A percentile compares a stretch with the other conserved stretches of the same genome.
Conservation (phyloP, 2,113 vertebrate genomes). For the Corvus hawaiiensis region DNA sequence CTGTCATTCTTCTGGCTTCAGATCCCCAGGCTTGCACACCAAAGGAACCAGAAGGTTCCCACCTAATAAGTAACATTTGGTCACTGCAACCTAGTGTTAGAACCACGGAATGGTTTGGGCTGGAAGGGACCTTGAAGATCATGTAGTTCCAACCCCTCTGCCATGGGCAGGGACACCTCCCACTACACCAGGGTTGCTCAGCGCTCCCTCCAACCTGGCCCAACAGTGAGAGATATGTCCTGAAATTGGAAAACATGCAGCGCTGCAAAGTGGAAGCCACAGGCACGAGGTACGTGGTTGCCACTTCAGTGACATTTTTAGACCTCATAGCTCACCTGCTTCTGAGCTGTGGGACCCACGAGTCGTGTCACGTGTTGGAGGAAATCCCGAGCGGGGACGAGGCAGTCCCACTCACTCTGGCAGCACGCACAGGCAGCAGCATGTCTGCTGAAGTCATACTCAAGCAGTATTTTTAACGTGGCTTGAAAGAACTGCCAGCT, state of each 20-base stretch:
- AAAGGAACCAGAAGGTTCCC: background rate
- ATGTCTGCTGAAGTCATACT: conserved; percentile 8
- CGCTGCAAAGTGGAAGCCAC: background rate
- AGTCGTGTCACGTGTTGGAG: background rate
- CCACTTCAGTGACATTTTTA: background rate
- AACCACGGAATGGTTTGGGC: background rate
- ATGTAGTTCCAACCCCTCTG: background rate
- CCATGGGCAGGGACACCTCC: background rate
- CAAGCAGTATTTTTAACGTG: conserved; percentile 19
- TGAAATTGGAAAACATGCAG: background rate
- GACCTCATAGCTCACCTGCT: background rate
- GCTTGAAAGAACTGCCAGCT: conserved; percentile 20
- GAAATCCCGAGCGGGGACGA: background rate
- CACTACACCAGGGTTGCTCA: background rate
- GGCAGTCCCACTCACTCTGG: background rate
- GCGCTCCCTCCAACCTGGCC: background rate
- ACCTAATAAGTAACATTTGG: background rate
- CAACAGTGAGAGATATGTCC: background rate
- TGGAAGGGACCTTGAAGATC: background rate
- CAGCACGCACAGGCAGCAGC: background rate
- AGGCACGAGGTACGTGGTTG: background rate
- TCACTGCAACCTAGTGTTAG: background rate
- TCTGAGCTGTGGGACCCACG: background rate
- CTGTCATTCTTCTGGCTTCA: background rate
- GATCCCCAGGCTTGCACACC: background rate